Evolutionary conservation across 2,888 invertebrate species (phyloP).

Genomic region (Athripsodes cinereus): DNA sequence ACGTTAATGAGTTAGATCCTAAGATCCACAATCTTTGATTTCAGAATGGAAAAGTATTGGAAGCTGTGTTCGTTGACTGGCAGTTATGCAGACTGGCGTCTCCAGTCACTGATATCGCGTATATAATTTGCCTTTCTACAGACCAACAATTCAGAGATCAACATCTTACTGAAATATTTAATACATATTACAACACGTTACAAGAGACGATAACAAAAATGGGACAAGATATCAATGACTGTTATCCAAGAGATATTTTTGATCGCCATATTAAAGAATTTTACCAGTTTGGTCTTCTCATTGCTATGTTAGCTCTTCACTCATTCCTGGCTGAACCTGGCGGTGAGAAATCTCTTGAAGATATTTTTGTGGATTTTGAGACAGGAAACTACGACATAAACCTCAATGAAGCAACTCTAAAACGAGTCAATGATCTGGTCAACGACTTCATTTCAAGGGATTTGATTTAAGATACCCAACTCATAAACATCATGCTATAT

Average conservation of each 20-base stretch:
- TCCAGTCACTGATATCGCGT: conserved; percentile 20
- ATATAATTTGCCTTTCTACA: conserved; percentile 16
- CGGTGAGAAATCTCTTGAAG: neutral
- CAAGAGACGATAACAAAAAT: conserved; percentile 1
- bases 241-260: conserved; percentile 11
- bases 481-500: too few species aligned
- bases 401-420: too few species aligned
- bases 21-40: conserved; percentile 2
- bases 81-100: conserved; percentile 15
- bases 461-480: too few species aligned
- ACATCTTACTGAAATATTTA: conserved; percentile 4
- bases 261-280: neutral
- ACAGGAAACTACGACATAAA: too few species aligned
- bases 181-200: conserved; percentile 17
- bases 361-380: too few species aligned
- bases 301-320: neutral
- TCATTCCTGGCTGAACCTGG: neutral
- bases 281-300: neutral
- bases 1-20: too few species aligned
- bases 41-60: conserved; percentile 13
- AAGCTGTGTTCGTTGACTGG: conserved; percentile 18
- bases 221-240: conserved; percentile 7
- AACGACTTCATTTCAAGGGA: too few species aligned
- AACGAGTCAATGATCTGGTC: too few species aligned
- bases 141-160: conserved; percentile 9